Base-by-base conservation (phyloP, 1,140 invertebrate species). In the Centruroides vittatus region DNA sequence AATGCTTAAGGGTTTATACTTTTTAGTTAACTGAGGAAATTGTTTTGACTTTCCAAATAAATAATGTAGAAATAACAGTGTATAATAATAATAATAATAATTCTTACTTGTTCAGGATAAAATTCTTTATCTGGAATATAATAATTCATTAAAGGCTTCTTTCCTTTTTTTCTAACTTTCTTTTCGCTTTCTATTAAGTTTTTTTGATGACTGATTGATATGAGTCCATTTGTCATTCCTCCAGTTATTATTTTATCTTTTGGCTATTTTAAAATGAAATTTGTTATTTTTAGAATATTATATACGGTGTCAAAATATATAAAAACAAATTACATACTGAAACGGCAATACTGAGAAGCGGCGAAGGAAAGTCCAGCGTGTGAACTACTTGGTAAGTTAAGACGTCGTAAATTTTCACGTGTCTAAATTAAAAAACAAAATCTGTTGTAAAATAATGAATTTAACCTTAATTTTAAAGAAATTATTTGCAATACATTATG, bases 351-450 rank as follows among this genome's bases (percentile, higher is more conserved):
- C 89, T 93, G 5, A 97, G 77, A 55, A 98, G 81, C 35, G 89
- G 82, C 77, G 93, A 94, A 7, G 93, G 85, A 73, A 89, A 95
- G 70, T 89, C 86, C 35, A 96, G 77, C 11, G 88, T 88, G 68
- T 96, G 88, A 10, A 96, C 84, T 3, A 85, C 80, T 76, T 90
- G 86, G 71, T 92, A 96, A 2, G 84, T 86, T 58, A 82, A 80
- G 54, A 90, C 78, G 72, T 97, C 88, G 75, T 94, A 96, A 66
- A 98, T 84, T 78, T 97, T 97, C 0, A 98, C 85, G 76, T 96
- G 90, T 61, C 77, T 77, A 66, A 54, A 69, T 70, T 52, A 57
- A 48, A 56, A 64, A 57, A 59, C 54, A 61, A 23, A 23, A 23
- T 23, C 23, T 23, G 23, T 23, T 23, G 23, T 23, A 23, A 23